Percentiles rank a stretch among this genome's conserved stretches.
phyloP scores from a whole-genome alignment of 1,140 invertebrate species.

The Cylas formicarius region DNA sequence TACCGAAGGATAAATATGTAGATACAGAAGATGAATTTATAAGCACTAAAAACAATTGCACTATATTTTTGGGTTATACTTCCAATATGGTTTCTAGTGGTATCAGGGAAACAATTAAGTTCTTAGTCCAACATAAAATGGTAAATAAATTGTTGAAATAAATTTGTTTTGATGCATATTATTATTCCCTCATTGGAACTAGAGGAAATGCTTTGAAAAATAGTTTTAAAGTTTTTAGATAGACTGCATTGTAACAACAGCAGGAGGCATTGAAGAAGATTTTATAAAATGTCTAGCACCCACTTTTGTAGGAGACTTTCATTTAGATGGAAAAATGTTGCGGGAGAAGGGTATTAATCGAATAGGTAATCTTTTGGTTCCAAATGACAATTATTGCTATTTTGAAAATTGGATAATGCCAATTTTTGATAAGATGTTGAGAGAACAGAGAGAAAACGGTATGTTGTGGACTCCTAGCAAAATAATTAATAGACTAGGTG shows the following conservation, averaged over 20 bases:
- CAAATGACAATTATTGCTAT: conserved; percentile 97
- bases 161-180: too few relatives aligned
- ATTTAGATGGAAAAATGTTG: conserved; percentile 68
- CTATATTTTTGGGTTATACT: conserved; percentile 96
- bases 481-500: conserved; percentile 75
- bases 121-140: conserved; percentile 84
- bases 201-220: too few relatives aligned
- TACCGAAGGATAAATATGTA: conserved; percentile 59
- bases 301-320: conserved; percentile 88
- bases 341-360: conserved; percentile 89
- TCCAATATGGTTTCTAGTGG: conserved; percentile 97
- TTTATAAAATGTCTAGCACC: conserved; percentile 97
- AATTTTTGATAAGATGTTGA: conserved; percentile 82
- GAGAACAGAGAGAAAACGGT: conserved; percentile 73
- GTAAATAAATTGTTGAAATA: conserved; percentile 39
- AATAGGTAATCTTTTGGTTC: conserved; percentile 95
- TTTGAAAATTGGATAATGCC: conserved; percentile 99
- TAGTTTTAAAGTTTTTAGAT: conserved; percentile 59
- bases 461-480: conserved; percentile 90
- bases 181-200: too few relatives aligned
- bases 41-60: conserved; percentile 72
- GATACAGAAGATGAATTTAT: conserved; percentile 76
- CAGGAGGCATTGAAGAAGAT: conserved; percentile 98
- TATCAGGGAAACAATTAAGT: conserved; percentile 82
- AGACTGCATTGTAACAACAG: conserved; percentile 95